A percentile compares a stretch with the other conserved stretches of the same genome.
Evolutionary conservation across 2,888 invertebrate genomes (phyloP).

Genomic region (Microdon myrmicae): DNA sequence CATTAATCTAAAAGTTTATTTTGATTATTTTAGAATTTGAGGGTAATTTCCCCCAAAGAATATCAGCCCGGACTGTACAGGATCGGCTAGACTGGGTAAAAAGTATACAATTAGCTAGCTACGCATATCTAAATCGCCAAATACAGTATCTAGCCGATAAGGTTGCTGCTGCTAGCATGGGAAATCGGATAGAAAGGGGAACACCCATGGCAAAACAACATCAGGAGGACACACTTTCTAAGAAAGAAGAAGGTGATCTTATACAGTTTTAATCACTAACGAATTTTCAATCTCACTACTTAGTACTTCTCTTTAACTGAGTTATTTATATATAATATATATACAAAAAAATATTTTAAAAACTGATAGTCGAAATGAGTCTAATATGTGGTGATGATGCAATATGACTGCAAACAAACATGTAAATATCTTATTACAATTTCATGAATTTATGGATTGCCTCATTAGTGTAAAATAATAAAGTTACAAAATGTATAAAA

Average conservation of each 20-base stretch:
- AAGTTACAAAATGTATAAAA: constrained; percentile 24
- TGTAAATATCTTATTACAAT: constrained; percentile 43
- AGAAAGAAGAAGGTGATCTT: constrained; percentile 75
- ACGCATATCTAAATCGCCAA: constrained; percentile 82
- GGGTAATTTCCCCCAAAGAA: constrained; percentile 82
- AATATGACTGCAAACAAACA: no score
- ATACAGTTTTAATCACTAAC: constrained; percentile 62
- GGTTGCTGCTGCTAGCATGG: constrained; percentile 64
- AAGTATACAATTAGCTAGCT: constrained; percentile 84
- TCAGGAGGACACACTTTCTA: constrained; percentile 71
- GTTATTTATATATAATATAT: no score
- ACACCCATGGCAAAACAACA: constrained; percentile 70
- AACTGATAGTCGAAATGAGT: no score
- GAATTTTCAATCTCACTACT: no score
- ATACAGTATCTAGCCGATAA: constrained; percentile 71
- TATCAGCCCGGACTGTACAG: constrained; percentile 81
- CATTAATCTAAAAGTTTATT: neutral
- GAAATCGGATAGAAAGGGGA: constrained; percentile 69
- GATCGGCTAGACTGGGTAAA: constrained; percentile 90
- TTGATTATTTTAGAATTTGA: constrained; percentile 75
- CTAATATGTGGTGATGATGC: no score
- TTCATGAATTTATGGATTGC: no score
- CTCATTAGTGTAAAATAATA: constrained; percentile 38
- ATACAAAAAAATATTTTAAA: no score
- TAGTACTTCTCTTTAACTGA: no score